Percentiles rank a stretch among this genome's conserved stretches.
Conservation (phyloP, 1,140 invertebrate species). For the Drosophila orena region DNA sequence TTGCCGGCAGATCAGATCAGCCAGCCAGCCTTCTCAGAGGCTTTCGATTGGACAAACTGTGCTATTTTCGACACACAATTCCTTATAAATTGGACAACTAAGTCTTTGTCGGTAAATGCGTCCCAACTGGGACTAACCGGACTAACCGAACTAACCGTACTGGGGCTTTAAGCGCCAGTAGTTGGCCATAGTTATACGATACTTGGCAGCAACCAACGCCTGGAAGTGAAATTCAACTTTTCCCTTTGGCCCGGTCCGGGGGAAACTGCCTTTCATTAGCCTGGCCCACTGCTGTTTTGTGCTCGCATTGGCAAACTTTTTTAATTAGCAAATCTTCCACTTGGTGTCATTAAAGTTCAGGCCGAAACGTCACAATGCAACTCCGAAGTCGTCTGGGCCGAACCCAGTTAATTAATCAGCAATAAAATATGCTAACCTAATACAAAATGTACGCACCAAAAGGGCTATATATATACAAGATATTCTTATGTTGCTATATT, state of each 20-base stretch:
- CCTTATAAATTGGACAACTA: conserved; percentile 37
- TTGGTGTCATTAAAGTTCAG: conserved; percentile 60
- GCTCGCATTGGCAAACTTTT: conserved; percentile 61
- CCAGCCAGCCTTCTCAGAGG: not conserved
- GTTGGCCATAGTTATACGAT: conserved; percentile 51
- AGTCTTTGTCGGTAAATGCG: conserved; percentile 18
- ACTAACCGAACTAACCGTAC: too few relatives aligned
- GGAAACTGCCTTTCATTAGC: conserved; percentile 9
- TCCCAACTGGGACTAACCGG: conserved; percentile 22
- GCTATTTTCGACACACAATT: conserved; percentile 34
- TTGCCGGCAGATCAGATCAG: conserved; percentile 6
- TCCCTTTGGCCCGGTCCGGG: not conserved
- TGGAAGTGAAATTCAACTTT: conserved; percentile 19
- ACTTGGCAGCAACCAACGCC: conserved; percentile 3
- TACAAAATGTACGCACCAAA: conserved; percentile 32
- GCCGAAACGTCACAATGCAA: conserved; percentile 46
- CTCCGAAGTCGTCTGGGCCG: conserved; percentile 35
- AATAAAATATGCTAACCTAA: conserved; percentile 73
- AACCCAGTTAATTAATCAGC: conserved; percentile 79
- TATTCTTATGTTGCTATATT: not conserved
- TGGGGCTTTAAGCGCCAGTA: conserved; percentile 35
- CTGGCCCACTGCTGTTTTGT: conserved; percentile 15
- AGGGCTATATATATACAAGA: not conserved
- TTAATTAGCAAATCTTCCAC: conserved; percentile 74
- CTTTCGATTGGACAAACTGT: conserved; percentile 31